Evolutionary conservation across 92 coral and sea anemone genomes (phyloP), one percentile per base, ranked within the genome.

Genomic region (Umimayanthus chanpuru): DNA sequence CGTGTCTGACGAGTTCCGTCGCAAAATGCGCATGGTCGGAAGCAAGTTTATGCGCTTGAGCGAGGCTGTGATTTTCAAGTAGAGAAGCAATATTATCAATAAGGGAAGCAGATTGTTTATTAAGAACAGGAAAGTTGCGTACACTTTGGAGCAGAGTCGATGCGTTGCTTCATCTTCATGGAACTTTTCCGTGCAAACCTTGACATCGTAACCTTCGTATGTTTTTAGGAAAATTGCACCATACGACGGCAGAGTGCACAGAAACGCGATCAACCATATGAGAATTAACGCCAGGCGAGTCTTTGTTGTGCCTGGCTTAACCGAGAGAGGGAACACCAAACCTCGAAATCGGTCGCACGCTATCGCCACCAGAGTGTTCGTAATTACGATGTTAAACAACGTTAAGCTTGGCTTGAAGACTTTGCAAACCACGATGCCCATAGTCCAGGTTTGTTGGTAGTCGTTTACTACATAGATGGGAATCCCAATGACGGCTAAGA

Each of bases 321-420:
- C 25, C 73, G 88, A 91, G 82, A 95, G 88, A 30, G 98, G 98
- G 73, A 91, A 95, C 36, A 95, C 94, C 23, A 95, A 88, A 44
- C 96, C 94, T 6, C 98, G 96, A 66, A 82, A 95, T 6, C 98
- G 92, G 78, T 95, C 98, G 79, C 94, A 90, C 32, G 98, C 98
- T 49, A 95, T 95, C 32, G 98, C 98, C 16, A 95, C 98, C 39
- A 95, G 86, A 12, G 96, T 93, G 90, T 95, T 95, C 20, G 94
- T 93, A 9, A 95, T 89, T 26, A 95, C 96, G 73, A 95, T 82
- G 44, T 91, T 89, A 65, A 95, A 93, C 73, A 93, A 58, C 36
- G 94, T 90, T 14, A 95, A 89, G 81, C 94, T 91, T 12, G 98
- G 98, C 65, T 93, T 95, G 15, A 95, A 70, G 4, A 95, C 80